Base-by-base conservation (phyloP, 2,797 vertebrate species). In the Catamblyrhynchus diadema region DNA sequence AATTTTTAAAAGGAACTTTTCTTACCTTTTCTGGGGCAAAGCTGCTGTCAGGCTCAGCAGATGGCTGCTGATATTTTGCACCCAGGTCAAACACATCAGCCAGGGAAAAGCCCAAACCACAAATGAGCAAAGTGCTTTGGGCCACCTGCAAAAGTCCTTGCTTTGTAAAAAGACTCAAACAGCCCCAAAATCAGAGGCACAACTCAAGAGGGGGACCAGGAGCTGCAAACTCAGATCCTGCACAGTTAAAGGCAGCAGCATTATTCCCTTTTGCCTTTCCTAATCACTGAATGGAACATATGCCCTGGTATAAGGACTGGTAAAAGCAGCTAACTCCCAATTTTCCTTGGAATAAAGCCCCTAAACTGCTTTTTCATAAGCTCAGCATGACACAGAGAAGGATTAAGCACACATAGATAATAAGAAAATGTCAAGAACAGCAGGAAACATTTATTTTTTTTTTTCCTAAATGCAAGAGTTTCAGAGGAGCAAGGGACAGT, bases 1-100 rank as follows among this genome's bases (percentile, higher is more conserved):
- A 16, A 7, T 86, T 88, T 61, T 14, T 71, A 71, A 41, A 69
- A 85, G 44, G 9, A 3, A 86, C 3, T 65, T 87, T 20, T 13
- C 69, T 75, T 6, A 13, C 28, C 56, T 88, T 92, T 96, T 90
- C 85, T 91, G 87, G 81, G 87, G 14, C 91, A 88, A 54, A 83
- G 75, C 54, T 81, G 13, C n/a, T 11, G 50, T 19, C 21, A 3
- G 80, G 62, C 44, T 37, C 51, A 14, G 74, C 41, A 41, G 41
- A 41, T 41, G 41, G 41, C 3, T 2, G 6, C 10, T 1, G 0
- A 1, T 51, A 44, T 19, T 89, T 57, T 39, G 61, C 33, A 11
- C 3, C 3, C 70, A 51, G 30, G 42, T 53, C 4, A 47, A 24
- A 0, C 69, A 27, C 17, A 12, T 2, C n/a, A 51, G 28, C 13